phyloP scores from a whole-genome alignment of 2,888 invertebrate genomes.

The Nemotelus nigrinus region DNA sequence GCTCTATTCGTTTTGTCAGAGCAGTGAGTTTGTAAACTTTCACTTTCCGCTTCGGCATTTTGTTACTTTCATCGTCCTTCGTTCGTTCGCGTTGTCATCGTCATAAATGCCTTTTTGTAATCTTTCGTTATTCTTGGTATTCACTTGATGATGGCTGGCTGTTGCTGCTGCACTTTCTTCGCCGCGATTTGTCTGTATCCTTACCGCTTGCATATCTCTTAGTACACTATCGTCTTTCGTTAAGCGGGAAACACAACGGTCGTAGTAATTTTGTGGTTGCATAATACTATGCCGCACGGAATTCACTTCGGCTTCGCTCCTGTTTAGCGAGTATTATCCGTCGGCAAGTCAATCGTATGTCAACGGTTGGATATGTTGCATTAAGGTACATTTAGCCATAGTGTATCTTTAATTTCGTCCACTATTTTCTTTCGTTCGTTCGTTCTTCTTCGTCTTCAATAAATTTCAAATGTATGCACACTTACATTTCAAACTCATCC shows the following conservation, averaged over 20 bases:
- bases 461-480: neutral
- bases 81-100: neutral
- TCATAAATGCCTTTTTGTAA: neutral
- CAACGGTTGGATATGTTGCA: too few relatives aligned
- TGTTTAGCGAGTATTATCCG: too few relatives aligned
- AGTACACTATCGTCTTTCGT: too few relatives aligned
- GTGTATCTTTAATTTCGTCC: neutral
- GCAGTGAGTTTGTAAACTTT: conserved; percentile 9
- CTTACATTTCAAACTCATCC: neutral
- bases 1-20: too few relatives aligned
- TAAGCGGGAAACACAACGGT: too few relatives aligned
- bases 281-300: too few relatives aligned
- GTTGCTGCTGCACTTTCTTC: neutral
- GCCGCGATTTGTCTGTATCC: too few relatives aligned
- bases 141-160: neutral
- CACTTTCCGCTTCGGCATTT: conserved; percentile 32
- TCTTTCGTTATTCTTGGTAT: neutral
- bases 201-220: too few relatives aligned
- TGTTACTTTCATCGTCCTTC: neutral
- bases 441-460: neutral
- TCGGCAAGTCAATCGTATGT: too few relatives aligned
- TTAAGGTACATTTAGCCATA: too few relatives aligned
- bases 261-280: too few relatives aligned
- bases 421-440: neutral
- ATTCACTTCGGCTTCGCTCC: too few relatives aligned